Percentiles rank a stretch among this genome's conserved stretches.
Evolutionary conservation across 2,797 vertebrate genomes (phyloP).

Genomic region (Melanotaenia maccullochi): DNA sequence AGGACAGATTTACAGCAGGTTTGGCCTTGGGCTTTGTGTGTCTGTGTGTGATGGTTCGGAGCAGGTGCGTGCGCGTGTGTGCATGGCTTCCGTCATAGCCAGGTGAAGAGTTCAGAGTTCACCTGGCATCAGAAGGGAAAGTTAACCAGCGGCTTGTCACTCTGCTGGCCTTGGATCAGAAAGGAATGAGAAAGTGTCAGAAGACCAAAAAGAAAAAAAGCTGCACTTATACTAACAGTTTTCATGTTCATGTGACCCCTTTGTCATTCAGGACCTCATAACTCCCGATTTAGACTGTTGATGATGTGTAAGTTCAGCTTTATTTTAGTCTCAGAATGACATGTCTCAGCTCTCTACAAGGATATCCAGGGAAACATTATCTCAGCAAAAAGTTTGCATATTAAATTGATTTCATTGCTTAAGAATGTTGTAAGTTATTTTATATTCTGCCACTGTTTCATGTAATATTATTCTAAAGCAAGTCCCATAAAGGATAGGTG

Average conservation of each 20-base stretch:
- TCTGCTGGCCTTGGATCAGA: constrained; percentile 26
- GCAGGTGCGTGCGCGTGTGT: constrained; percentile 61
- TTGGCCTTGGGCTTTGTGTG: constrained; percentile 60
- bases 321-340: background rate
- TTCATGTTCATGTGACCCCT: constrained; percentile 5
- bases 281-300: constrained; percentile 5
- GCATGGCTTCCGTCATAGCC: constrained; percentile 42
- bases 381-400: background rate
- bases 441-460: background rate
- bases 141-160: constrained; percentile 50
- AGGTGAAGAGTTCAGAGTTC: constrained; percentile 77
- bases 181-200: constrained; percentile 27
- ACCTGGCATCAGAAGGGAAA: constrained; percentile 72
- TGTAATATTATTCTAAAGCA: background rate
- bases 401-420: background rate
- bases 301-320: background rate
- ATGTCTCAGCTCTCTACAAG: background rate
- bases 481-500: background rate
- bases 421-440: background rate
- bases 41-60: constrained; percentile 58
- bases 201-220: constrained; percentile 4
- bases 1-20: constrained; percentile 70
- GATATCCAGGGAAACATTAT: background rate
- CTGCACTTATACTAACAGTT: constrained; percentile 20
- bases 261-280: constrained; percentile 4